Evolutionary conservation across 1,140 invertebrate genomes (phyloP).

Genomic region (Thaumetopoea pityocampa): DNA sequence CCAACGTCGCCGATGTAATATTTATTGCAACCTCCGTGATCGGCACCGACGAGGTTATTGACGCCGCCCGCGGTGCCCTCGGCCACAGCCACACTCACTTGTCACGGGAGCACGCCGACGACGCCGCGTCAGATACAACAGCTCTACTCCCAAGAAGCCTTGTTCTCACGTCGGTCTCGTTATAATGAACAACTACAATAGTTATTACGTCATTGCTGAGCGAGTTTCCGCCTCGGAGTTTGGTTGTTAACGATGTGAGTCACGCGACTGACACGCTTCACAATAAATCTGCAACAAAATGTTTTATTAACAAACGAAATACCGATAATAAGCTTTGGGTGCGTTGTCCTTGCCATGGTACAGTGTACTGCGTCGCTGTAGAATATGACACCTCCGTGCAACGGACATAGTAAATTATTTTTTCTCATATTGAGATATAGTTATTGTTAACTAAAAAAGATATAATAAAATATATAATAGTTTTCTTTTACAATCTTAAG

Average conservation of each 20-base stretch:
- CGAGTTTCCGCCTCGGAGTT: constrained; percentile 68
- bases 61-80: constrained; percentile 45
- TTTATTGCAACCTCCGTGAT: constrained; percentile 74
- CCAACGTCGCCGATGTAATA: constrained; percentile 67
- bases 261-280: constrained; percentile 43
- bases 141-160: constrained; percentile 57
- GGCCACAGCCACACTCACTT: constrained; percentile 46
- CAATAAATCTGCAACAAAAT: constrained; percentile 37
- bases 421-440: no score
- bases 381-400: no score
- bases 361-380: no score
- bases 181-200: constrained; percentile 69
- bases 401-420: no score
- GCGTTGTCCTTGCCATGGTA: no score
- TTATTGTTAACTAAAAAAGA: no score
- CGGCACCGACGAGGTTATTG: constrained; percentile 72
- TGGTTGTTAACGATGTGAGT: constrained; percentile 59
- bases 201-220: constrained; percentile 68
- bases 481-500: no score
- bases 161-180: constrained; percentile 66
- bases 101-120: constrained; percentile 45
- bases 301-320: no score
- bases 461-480: no score
- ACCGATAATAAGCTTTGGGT: no score
- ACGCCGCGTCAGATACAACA: constrained; percentile 35